phyloP scores from a whole-genome alignment of 2,113 vertebrate species.

The Podarcis raffonei region DNA sequence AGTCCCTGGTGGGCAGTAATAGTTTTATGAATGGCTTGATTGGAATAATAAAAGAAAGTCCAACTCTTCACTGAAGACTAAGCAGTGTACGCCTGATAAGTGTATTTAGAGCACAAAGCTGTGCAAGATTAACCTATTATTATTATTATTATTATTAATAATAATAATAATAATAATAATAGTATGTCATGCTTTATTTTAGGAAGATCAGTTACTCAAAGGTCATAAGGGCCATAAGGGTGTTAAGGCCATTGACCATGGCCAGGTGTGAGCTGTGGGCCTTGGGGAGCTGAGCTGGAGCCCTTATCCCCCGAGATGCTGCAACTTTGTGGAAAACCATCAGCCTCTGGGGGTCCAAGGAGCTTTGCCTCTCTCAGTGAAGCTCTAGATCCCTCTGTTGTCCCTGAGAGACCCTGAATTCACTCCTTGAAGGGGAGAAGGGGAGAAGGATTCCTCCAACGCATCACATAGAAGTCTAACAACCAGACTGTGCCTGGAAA shows the following conservation, averaged over 20 bases:
- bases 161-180: background rate
- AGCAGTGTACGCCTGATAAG: background rate
- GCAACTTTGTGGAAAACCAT: background rate
- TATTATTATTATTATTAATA: background rate
- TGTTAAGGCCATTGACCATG: background rate
- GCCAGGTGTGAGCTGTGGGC: background rate
- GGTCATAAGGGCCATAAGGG: background rate
- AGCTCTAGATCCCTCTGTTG: background rate
- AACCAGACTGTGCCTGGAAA: background rate
- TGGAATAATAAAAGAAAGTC: slow-evolving; percentile 24
- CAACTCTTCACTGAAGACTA: background rate
- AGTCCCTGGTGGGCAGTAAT: background rate
- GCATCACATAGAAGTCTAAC: background rate
- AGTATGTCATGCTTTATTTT: rapidly evolving
- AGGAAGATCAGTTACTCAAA: background rate
- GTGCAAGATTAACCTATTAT: background rate
- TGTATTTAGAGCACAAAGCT: background rate
- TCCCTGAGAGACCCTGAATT: background rate
- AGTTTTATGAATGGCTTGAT: slow-evolving; percentile 22
- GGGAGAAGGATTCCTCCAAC: background rate
- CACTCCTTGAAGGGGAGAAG: background rate
- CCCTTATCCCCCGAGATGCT: background rate
- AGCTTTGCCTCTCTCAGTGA: background rate
- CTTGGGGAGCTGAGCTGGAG: background rate
- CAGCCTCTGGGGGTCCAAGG: background rate